phyloP scores from a whole-genome alignment of 1,140 invertebrate genomes.

The Rhynchophorus ferrugineus region DNA sequence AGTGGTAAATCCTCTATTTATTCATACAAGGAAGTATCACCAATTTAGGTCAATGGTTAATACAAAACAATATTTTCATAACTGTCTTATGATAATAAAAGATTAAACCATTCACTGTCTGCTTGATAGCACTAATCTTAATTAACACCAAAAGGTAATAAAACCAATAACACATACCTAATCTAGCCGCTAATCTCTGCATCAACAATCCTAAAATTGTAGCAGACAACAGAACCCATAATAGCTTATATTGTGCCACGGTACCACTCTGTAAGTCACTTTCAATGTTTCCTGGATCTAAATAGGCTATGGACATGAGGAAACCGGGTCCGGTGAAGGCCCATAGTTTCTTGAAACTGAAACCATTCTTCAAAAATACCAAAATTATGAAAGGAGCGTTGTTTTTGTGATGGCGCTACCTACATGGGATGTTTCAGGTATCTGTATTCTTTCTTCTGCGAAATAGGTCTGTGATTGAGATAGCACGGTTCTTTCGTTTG shows the following conservation, averaged over 20 bases:
- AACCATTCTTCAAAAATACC: slow-evolving; percentile 45
- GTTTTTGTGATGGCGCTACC: slow-evolving; percentile 3
- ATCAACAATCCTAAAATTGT: slow-evolving; percentile 81
- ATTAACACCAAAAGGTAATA: neutral
- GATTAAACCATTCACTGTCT: neutral
- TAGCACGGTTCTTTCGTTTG: slow-evolving; percentile 33
- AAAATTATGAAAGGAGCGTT: slow-evolving; percentile 7
- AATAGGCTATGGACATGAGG: slow-evolving; percentile 89
- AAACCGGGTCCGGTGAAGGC: slow-evolving; percentile 91
- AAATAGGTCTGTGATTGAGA: slow-evolving; percentile 48
- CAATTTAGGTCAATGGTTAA: no score
- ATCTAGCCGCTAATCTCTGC: slow-evolving; percentile 75
- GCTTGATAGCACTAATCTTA: neutral
- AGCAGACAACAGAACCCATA: slow-evolving; percentile 85
- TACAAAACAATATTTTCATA: no score
- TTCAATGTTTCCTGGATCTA: slow-evolving; percentile 93
- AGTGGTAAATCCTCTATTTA: no score
- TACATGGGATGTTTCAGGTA: slow-evolving; percentile 46
- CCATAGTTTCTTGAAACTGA: slow-evolving; percentile 88
- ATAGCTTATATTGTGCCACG: slow-evolving; percentile 66
- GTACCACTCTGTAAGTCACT: slow-evolving; percentile 83
- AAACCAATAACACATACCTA: slow-evolving; percentile 47
- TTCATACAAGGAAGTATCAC: no score
- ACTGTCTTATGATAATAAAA: neutral
- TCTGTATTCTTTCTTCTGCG: slow-evolving; percentile 52